phyloP scores from a whole-genome alignment of 2,113 vertebrate genomes.

The Anseranas semipalmata region DNA sequence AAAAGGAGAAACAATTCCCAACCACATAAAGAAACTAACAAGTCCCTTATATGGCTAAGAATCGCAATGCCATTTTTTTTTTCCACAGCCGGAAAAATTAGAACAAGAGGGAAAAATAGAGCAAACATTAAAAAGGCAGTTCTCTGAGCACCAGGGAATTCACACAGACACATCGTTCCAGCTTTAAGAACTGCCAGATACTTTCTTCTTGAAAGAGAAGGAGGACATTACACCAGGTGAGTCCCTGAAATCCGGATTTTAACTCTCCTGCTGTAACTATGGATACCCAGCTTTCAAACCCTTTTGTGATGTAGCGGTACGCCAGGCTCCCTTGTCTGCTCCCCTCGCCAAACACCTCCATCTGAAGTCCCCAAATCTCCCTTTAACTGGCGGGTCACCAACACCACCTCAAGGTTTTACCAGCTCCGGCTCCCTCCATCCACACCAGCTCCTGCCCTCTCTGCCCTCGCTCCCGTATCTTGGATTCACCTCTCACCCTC shows the following conservation, averaged over 20 bases:
- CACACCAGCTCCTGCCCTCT: not conserved
- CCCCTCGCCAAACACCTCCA: not conserved
- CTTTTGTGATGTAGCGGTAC: not conserved
- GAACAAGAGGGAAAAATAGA: slow-evolving; percentile 41
- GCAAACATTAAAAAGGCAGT: slow-evolving; percentile 40
- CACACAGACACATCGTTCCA: slow-evolving; percentile 15
- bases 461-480: not conserved
- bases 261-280: slow-evolving; percentile 57
- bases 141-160: not conserved
- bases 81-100: slow-evolving; percentile 27
- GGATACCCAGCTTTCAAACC: slow-evolving; percentile 57
- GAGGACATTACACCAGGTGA: slow-evolving; percentile 55
- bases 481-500: not conserved
- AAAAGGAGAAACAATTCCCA: slow-evolving; percentile 57
- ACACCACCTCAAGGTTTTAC: not conserved
- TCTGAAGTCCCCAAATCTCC: not conserved
- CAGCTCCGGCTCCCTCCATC: not conserved
- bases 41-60: slow-evolving; percentile 51
- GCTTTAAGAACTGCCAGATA: slow-evolving; percentile 30
- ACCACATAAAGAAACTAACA: slow-evolving; percentile 52
- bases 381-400: not conserved
- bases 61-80: slow-evolving; percentile 5
- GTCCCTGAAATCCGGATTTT: slow-evolving; percentile 44
- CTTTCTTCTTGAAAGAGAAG: slow-evolving; percentile 61
- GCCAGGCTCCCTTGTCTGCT: not conserved